Conservation (phyloP, 1,140 invertebrate genomes). For the Neodiprion lecontei region DNA sequence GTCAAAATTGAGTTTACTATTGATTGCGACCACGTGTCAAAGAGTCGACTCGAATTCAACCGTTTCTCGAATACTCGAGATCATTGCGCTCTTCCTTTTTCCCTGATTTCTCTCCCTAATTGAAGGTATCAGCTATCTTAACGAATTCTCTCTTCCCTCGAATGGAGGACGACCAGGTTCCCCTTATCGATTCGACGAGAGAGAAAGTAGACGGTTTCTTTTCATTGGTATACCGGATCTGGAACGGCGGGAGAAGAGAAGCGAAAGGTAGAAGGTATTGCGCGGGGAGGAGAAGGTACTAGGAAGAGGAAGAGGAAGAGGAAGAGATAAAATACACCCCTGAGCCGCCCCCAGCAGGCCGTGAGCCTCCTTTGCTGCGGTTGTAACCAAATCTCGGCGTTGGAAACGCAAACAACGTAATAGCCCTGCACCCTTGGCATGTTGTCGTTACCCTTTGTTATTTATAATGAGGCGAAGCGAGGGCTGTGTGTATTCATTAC, state of each 20-base stretch:
- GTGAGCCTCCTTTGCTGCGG: neutral
- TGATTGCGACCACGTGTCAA: too few relatives aligned
- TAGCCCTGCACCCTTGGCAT: conserved; percentile 6
- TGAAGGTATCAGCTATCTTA: neutral
- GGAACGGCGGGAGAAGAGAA: neutral
- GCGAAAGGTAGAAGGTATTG: neutral
- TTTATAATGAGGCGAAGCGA: conserved; percentile 46
- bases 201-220: neutral
- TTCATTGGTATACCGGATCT: neutral
- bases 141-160: neutral
- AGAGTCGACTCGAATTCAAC: neutral
- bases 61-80: neutral
- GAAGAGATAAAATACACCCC: conserved; percentile 31
- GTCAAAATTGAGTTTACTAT: too few relatives aligned
- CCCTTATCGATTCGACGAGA: too few relatives aligned
- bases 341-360: conserved; percentile 13
- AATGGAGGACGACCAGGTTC: too few relatives aligned
- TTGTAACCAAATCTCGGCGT: conserved; percentile 1
- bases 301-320: conserved; percentile 23
- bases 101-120: neutral
- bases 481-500: conserved; percentile 37
- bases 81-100: neutral
- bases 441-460: conserved; percentile 52
- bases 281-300: too few relatives aligned
- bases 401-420: neutral